phyloP scores from a whole-genome alignment of 2,797 vertebrate genomes.

The Cuniculus paca region DNA sequence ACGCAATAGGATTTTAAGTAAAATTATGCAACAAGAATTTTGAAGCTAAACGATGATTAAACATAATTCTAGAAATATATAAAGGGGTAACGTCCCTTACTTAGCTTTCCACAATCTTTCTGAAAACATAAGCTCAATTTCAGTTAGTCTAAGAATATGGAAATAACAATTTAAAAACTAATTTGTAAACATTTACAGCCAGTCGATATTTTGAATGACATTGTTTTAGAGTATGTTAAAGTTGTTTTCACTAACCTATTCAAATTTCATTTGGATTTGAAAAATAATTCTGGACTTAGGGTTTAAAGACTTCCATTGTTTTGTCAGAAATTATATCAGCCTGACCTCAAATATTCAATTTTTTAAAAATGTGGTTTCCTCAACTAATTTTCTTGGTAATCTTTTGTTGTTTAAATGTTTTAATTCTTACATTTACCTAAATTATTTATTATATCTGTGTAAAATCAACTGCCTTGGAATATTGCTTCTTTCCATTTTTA shows the following conservation, averaged over 20 bases:
- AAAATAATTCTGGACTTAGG: neutral
- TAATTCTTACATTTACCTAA: neutral
- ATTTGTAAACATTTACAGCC: neutral
- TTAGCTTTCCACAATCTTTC: neutral
- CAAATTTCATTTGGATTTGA: neutral
- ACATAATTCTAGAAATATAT: neutral
- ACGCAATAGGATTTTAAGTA: neutral
- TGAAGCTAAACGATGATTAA: neutral
- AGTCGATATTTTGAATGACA: neutral
- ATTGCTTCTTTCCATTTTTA: neutral
- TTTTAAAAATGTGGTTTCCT: neutral
- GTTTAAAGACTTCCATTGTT: neutral
- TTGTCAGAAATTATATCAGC: neutral
- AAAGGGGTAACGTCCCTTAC: neutral
- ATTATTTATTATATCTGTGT: neutral
- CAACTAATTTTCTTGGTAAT: neutral
- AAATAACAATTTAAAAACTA: neutral
- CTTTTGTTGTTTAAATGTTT: neutral
- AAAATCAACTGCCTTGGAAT: neutral
- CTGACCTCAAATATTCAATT: neutral
- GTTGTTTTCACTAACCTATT: neutral
- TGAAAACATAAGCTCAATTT: neutral
- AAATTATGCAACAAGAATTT: neutral
- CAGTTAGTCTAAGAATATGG: neutral
- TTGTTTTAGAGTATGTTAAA: neutral